A percentile compares a stretch with the other conserved stretches of the same genome.
Evolutionary conservation across 2,797 vertebrate species (phyloP).

Genomic region (Emydoidea blandingii): DNA sequence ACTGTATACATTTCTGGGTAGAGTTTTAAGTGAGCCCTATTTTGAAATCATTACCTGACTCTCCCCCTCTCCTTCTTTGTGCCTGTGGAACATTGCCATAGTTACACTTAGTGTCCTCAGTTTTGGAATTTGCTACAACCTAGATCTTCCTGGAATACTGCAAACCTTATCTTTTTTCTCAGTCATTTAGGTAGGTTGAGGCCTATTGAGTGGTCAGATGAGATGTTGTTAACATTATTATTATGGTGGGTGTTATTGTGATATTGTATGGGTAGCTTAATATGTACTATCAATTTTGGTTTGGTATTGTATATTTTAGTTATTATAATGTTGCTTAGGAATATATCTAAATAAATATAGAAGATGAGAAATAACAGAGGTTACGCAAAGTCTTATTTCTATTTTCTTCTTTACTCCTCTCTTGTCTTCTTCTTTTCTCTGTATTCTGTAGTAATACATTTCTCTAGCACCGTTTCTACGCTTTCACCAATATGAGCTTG

Average conservation of each 20-base stretch:
- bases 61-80: neutral
- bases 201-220: neutral
- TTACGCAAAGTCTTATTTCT: neutral
- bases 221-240: neutral
- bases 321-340: neutral
- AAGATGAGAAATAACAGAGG: neutral
- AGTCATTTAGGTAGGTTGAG: neutral
- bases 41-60: neutral
- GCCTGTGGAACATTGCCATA: rapidly evolving
- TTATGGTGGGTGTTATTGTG: neutral
- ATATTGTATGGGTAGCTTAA: neutral
- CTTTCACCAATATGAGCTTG: neutral
- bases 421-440: neutral
- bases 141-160: no score
- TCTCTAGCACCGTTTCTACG: neutral
- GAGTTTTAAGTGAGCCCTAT: neutral
- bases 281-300: neutral
- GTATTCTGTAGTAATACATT: neutral
- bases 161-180: neutral
- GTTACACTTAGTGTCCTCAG: neutral
- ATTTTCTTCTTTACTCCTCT: neutral
- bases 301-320: neutral
- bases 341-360: neutral
- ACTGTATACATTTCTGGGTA: neutral
- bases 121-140: no score